phyloP scores from a whole-genome alignment of 2,113 vertebrate genomes.

The Caranx melampygus region DNA sequence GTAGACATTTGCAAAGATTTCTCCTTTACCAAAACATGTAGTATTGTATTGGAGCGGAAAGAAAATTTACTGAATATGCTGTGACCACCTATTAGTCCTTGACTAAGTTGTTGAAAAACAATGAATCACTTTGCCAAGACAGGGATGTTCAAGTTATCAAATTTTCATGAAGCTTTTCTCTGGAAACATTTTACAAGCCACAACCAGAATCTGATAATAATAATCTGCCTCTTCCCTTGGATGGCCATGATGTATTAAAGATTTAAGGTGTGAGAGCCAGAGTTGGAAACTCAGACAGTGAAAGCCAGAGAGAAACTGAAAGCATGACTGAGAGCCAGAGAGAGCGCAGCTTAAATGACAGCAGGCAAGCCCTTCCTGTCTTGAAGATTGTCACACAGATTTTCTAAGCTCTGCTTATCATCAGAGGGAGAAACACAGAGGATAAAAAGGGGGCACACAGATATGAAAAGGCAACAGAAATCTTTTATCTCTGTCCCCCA shows the following conservation, averaged over 20 bases:
- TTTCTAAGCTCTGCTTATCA: conserved; percentile 65
- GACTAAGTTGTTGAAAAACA: conserved; percentile 1
- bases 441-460: conserved; percentile 46
- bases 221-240: conserved; percentile 37
- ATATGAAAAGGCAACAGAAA: conserved; percentile 58
- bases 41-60: neutral
- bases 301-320: conserved; percentile 51
- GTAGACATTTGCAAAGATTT: too few species aligned
- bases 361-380: conserved; percentile 56
- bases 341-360: conserved; percentile 57
- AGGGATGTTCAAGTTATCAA: conserved; percentile 19
- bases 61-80: conserved; percentile 5
- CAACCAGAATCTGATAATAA: conserved; percentile 49
- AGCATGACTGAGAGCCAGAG: conserved; percentile 54
- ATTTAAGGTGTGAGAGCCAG: conserved; percentile 59
- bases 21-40: too few species aligned
- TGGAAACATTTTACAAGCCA: conserved; percentile 42
- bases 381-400: conserved; percentile 64
- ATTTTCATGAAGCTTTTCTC: conserved; percentile 18
- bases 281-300: conserved; percentile 49
- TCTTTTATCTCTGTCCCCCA: conserved; percentile 55
- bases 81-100: conserved; percentile 16
- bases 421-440: conserved; percentile 48
- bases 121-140: conserved; percentile 15
- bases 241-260: conserved; percentile 52